These are phyloP conservation scores for Drymonia ruficornis DNA, from an alignment of 2,888 invertebrate genomes.

Conservation along the genomic window DNA sequence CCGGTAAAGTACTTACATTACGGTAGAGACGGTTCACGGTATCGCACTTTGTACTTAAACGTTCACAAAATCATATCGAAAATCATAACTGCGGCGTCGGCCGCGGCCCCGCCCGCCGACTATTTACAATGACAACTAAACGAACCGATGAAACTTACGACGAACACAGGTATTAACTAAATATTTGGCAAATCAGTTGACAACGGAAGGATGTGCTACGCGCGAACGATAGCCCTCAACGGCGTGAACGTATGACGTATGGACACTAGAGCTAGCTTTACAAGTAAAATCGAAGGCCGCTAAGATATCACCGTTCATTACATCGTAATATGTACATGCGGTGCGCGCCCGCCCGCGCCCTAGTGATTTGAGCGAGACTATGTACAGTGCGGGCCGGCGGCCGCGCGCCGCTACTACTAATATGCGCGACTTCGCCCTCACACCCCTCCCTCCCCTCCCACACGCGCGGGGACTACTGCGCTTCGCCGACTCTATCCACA, in stretches of 20 bases:
- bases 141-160: conserved; percentile 58
- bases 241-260: conserved; percentile 55
- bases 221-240: conserved; percentile 52
- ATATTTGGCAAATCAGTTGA: conserved; percentile 75
- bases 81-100: conserved; percentile 42
- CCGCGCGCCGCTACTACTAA: conserved; percentile 3
- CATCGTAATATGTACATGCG: conserved; percentile 72
- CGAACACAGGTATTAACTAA: conserved; percentile 64
- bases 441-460: background rate
- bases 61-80: conserved; percentile 43
- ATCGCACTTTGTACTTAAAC: conserved; percentile 65
- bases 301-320: conserved; percentile 84
- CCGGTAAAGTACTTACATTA: conserved; percentile 47
- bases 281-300: conserved; percentile 84
- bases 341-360: conserved; percentile 45
- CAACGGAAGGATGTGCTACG: conserved; percentile 60
- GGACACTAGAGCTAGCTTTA: conserved; percentile 80
- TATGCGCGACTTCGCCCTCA: background rate
- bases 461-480: background rate
- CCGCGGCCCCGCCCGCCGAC: conserved; percentile 49
- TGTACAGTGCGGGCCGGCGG: conserved; percentile 55
- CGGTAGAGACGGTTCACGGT: conserved; percentile 45
- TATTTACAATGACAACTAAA: conserved; percentile 75
- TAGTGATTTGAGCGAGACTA: conserved; percentile 56
- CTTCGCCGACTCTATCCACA: too few relatives aligned